These are phyloP conservation scores for Synanthedon myopaeformis DNA, from an alignment of 2,888 invertebrate species.

Conservation along the genomic window DNA sequence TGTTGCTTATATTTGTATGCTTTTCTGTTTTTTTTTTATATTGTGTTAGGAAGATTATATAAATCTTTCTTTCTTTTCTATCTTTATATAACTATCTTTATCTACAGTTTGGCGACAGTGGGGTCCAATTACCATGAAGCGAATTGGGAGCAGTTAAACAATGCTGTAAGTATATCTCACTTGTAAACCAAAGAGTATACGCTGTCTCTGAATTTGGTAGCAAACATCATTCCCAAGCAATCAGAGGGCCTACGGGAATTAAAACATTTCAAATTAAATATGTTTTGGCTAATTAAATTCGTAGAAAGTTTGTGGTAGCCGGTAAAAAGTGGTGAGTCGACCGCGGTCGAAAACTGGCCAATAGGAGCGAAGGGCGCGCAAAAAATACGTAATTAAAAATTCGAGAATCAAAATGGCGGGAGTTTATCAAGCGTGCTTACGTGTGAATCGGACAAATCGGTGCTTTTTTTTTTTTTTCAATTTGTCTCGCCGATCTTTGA, in stretches of 20 bases:
- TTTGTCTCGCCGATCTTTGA: no score
- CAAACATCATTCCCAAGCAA: constrained; percentile 6
- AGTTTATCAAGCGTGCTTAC: constrained; percentile 1
- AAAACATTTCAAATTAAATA: constrained; percentile 29
- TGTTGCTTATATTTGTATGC: no score
- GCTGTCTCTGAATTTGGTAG: not conserved
- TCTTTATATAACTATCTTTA: no score
- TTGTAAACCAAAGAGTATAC: no score
- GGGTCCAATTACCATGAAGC: no score
- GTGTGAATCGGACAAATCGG: constrained; percentile 3
- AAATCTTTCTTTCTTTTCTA: no score
- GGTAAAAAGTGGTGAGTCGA: constrained; percentile 17
- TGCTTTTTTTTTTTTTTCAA: no score
- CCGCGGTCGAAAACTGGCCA: constrained; percentile 10
- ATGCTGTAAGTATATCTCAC: no score
- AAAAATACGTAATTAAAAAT: constrained; percentile 27
- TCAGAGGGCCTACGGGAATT: constrained; percentile 11
- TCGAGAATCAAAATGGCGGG: constrained; percentile 22
- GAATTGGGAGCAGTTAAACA: no score
- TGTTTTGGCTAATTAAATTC: constrained; percentile 22
- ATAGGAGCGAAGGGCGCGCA: constrained; percentile 11
- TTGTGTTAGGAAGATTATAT: no score
- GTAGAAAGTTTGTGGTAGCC: constrained; percentile 11
- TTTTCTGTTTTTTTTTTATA: no score
- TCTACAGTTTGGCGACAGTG: no score